These are phyloP conservation scores for Halcyon smyrnensis DNA, from an alignment of 2,797 vertebrate species.

Conservation along the genomic window DNA sequence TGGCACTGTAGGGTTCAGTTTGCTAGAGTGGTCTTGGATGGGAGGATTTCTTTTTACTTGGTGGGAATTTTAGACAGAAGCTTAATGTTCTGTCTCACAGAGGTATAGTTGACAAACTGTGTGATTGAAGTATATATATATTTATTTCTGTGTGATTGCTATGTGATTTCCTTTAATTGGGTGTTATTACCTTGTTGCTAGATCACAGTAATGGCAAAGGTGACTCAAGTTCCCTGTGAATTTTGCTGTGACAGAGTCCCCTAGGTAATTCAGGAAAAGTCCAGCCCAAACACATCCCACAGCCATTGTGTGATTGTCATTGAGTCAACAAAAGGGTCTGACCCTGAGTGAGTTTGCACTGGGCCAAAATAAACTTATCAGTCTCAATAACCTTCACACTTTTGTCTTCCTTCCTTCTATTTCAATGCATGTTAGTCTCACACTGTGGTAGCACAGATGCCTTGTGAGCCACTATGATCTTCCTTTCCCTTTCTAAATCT, in stretches of 20 bases:
- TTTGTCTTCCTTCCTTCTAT: conserved; percentile 56
- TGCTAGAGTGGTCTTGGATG: conserved; percentile 12
- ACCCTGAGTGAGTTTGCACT: conserved; percentile 46
- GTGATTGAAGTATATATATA: not conserved
- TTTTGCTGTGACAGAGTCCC: not conserved
- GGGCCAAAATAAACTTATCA: conserved; percentile 58
- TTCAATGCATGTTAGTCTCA: conserved; percentile 19
- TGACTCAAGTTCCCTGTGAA: conserved; percentile 57
- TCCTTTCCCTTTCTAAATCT: conserved; percentile 48
- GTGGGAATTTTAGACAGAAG: conserved; percentile 38
- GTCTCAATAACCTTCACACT: conserved; percentile 65
- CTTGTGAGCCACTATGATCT: conserved; percentile 18
- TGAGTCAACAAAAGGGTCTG: conserved; percentile 71
- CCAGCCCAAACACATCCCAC: not conserved
- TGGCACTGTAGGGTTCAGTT: not conserved
- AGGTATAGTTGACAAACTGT: conserved; percentile 31
- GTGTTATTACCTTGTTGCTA: conserved; percentile 19
- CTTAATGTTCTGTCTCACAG: conserved; percentile 17
- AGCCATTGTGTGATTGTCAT: conserved; percentile 52
- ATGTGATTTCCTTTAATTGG: conserved; percentile 55
- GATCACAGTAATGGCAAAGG: not conserved
- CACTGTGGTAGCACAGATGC: not conserved
- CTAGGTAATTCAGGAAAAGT: conserved; percentile 62
- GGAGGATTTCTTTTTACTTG: conserved; percentile 43
- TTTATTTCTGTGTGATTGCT: conserved; percentile 37